Evolutionary conservation across 1,140 invertebrate species (phyloP), one percentile per base, ranked within the genome.

Genomic region (Trachymyrmex septentrionalis): DNA sequence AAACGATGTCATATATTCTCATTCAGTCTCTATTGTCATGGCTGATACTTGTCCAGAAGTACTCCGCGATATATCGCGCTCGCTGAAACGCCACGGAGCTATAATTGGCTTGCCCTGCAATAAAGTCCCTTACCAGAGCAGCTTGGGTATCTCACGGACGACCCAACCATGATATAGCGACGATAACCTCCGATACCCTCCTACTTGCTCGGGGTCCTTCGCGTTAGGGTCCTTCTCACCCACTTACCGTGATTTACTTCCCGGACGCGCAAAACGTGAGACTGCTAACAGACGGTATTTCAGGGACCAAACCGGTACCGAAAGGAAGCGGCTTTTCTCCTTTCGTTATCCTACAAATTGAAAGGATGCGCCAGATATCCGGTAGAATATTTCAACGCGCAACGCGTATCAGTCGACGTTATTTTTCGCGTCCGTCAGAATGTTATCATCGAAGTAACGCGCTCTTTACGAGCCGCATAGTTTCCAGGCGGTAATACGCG

Each of bases 71-170:
- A 92, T 85, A 92, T 92, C 85, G 91, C 87, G 82, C 86, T 86
- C 86, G 77, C 89, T 69, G 87, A 64, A 69, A 44, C 21, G 66
- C 87, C 88, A 89, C 85, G 91, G 76, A 89, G 85, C 91, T 90
- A 93, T 93, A 93, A 93, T 93, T 93, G 92, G 92, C 92, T 92
- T 88, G 84, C 87, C 77, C 87, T 63, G 91, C 92, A 92, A 93
- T 92, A 93, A 93, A 93, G 87, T 92, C 92, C 87, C 88, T 78
- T 86, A 81, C 78, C 72, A 38, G 89, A 85, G 84, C 88, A 92
- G 91, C 89, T 92, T 92, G 91, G 90, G 82, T 92, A 92, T 91
- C 89, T 90, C 84, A 86, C 81, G 85, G 88, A 88, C 88, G 82
- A 89, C 86, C 87, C 75, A 55, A 73, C 67, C 72, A 90, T 93